These are phyloP conservation scores for Rugalucina vietnamica DNA, from an alignment of 2,888 invertebrate genomes.

Conservation along the genomic window DNA sequence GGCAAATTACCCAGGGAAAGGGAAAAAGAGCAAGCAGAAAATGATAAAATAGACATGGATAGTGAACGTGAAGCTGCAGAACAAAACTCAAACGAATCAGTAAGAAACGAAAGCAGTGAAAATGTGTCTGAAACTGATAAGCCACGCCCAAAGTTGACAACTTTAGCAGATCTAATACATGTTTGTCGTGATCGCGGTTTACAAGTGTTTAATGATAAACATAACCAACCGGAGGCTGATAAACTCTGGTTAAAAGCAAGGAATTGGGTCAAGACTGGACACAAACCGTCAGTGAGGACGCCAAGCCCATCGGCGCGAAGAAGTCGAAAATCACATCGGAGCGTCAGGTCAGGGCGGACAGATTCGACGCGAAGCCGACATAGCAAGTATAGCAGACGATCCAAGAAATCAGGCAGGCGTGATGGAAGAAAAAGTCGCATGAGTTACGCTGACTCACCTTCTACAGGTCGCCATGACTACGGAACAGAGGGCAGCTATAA, in stretches of 20 bases:
- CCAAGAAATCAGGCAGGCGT: background rate
- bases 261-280: background rate
- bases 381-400: background rate
- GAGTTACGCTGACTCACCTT: background rate
- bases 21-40: too few relatives aligned
- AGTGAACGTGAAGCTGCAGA: too few relatives aligned
- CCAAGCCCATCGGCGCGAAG: background rate
- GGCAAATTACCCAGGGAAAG: too few relatives aligned
- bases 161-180: slow-evolving; percentile 47
- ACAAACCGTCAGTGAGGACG: background rate
- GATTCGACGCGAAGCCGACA: background rate
- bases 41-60: too few relatives aligned
- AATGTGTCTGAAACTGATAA: too few relatives aligned
- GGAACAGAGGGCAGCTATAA: background rate
- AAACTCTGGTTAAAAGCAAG: background rate
- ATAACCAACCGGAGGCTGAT: slow-evolving; percentile 44
- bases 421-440: too few relatives aligned
- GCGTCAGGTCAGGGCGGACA: background rate
- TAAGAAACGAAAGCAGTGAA: too few relatives aligned
- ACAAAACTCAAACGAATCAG: too few relatives aligned
- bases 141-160: too few relatives aligned
- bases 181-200: slow-evolving; percentile 40
- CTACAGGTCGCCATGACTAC: background rate
- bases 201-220: slow-evolving; percentile 44
- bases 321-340: background rate